Base-by-base conservation (phyloP, 1,140 invertebrate species). In the Nebria ingens region DNA sequence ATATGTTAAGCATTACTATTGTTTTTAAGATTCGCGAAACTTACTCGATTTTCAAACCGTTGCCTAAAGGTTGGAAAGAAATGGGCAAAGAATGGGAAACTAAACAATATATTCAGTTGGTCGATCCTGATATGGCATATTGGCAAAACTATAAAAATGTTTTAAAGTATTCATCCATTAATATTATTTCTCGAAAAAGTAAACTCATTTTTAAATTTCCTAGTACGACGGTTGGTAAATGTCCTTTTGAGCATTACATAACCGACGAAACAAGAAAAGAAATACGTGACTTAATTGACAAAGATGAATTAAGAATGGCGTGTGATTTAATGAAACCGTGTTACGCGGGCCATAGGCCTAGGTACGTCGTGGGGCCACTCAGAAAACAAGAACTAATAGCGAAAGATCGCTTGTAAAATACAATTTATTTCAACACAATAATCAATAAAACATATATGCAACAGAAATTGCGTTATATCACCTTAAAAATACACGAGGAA, bases 271-370 rank as follows among this genome's bases (percentile, higher is more conserved):
- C 59, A 1, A 65, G 65, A 56, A 20, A 65, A 13, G 52, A 64
- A 52, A 66, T 72, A 20, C 52, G 45, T n/a, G 51, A 64, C 17
- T 61, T 71, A 25, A 65, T 69, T 4, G 52, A 62, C 22, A 52
- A 65, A 15, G 62, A 70, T 58, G 59, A 61, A 54, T 51, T 70
- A 29, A 56, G 64, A 50, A 54, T 63, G 21, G 53, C 64, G 17
- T 67, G 71, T 58, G 63, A 71, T 56, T 58, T 62, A 40, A 50
- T 60, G 49, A 54, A 53, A 12, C 58, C 59, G 6, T 59, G 56
- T 9, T 71, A 70, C 58, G 55, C 54, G 20, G 68, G 65, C 25
- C 66, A 66, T 52, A 64, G 54, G 55, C 64, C 65, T 0, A 38
- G 54, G 17, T 51, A 67, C 12, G 56, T 55, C 4, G 62, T 61